These are phyloP conservation scores for Eupeodes latifasciatus DNA, from an alignment of 2,888 invertebrate genomes.

Conservation along the genomic window DNA sequence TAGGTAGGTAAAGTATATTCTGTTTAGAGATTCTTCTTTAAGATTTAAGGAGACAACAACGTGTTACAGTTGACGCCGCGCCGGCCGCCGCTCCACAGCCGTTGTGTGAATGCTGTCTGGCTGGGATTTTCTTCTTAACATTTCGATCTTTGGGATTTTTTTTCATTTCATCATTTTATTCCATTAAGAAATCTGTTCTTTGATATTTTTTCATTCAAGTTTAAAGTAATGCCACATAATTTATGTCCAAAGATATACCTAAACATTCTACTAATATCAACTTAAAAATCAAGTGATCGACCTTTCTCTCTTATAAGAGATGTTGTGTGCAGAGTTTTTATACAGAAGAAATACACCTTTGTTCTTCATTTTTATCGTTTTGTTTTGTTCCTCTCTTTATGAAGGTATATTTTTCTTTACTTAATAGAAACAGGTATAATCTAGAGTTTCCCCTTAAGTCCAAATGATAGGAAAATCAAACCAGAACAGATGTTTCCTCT, in stretches of 20 bases:
- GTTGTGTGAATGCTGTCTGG: background rate
- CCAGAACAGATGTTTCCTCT: slow-evolving; percentile 65
- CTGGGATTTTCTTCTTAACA: slow-evolving; percentile 31
- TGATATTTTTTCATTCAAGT: slow-evolving; percentile 60
- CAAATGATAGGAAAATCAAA: slow-evolving; percentile 11
- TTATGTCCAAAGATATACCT: slow-evolving; percentile 1
- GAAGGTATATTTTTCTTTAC: background rate
- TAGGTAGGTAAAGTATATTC: background rate
- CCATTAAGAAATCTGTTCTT: slow-evolving; percentile 57
- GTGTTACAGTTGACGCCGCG: slow-evolving; percentile 36
- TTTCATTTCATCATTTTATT: background rate
- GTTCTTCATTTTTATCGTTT: slow-evolving; percentile 1
- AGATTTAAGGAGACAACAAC: background rate
- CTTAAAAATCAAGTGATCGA: slow-evolving; percentile 49
- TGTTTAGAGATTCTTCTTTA: background rate
- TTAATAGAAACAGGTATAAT: slow-evolving; percentile 63
- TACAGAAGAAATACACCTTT: background rate
- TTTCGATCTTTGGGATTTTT: background rate
- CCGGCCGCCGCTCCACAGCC: background rate
- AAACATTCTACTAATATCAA: background rate
- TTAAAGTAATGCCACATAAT: slow-evolving; percentile 27
- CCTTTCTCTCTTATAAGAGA: slow-evolving; percentile 37
- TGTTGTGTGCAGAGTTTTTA: background rate
- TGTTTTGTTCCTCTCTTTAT: background rate
- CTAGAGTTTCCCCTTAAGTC: slow-evolving; percentile 16